Evolutionary conservation across 2,113 vertebrate genomes (phyloP), one percentile per base, ranked within the genome.

Genomic region (Ageneiosus marmoratus): DNA sequence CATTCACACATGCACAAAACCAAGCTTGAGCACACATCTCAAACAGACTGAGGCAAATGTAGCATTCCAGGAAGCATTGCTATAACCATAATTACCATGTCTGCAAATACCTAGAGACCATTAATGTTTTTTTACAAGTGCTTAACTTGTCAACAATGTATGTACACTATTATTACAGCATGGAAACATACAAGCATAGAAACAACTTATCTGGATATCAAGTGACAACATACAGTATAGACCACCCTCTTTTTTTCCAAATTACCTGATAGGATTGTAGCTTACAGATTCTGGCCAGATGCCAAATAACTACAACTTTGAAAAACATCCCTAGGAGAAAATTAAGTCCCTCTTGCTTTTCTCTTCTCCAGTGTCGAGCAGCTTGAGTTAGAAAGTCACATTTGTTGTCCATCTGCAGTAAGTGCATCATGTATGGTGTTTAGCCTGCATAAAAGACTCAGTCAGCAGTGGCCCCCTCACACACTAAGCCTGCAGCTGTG

Each of bases 391-490:
- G 60, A 88, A 88, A 88, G 88, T 88, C 86, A 89, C 90, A 89
- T 90, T 69, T 32, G 82, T 86, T 88, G 91, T 93, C 92, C 92
- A 94, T 91, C 92, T 93, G 93, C 89, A 88, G 78, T 89, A 80
- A 91, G 90, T 93, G 87, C 90, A 90, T 90, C 86, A 90, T 86
- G 89, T 83, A 89, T 82, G 9, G 77, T 84, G 83, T 70, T 41
- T 82, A 81, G 89, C 83, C 89, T 87, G 82, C 74, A 85, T 83
- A 77, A 85, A 79, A 87, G 77, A 44, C 81, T 70, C 79, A 69
- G 75, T 69, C 79, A 67, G 74, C 82, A 85, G 78, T 88, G 73
- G 77, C 82, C 80, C 81, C 80, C 72, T 83, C 77, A 53, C 74
- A 67, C 78, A 79, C 79, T 77, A 76, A 86, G 77, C 78, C 60